Conservation (phyloP, 2,888 invertebrate genomes). For the Meteorus cinctellus region DNA sequence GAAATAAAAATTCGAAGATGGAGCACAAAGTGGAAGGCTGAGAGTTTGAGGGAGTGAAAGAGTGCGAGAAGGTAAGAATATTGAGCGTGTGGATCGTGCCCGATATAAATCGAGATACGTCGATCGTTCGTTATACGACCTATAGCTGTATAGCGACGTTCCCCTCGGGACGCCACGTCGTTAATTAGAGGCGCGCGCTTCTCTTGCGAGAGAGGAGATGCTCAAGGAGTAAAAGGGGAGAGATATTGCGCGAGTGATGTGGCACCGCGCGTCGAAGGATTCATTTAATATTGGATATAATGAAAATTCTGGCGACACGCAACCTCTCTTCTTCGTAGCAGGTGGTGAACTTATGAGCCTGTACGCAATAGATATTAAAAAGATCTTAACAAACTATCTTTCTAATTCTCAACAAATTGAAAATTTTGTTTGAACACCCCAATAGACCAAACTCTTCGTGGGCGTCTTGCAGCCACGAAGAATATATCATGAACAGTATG, state of each 20-base stretch:
- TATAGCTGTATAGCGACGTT: slow-evolving; percentile 42
- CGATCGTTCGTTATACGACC: slow-evolving; percentile 56
- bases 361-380: not conserved
- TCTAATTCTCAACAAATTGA: slow-evolving; percentile 43
- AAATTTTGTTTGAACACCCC: slow-evolving; percentile 24
- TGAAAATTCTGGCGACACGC: slow-evolving; percentile 63
- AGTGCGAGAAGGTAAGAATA: slow-evolving; percentile 21
- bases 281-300: slow-evolving; percentile 58
- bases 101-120: slow-evolving; percentile 55
- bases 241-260: slow-evolving; percentile 31
- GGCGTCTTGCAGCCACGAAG: not conserved
- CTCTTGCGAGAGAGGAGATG: slow-evolving; percentile 43
- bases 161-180: slow-evolving; percentile 56
- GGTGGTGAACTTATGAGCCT: slow-evolving; percentile 41
- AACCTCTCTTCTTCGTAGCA: slow-evolving; percentile 50
- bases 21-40: not conserved
- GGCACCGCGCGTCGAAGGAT: slow-evolving; percentile 48
- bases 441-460: slow-evolving; percentile 2
- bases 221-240: slow-evolving; percentile 2
- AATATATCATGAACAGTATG: not conserved
- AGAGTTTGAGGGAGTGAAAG: slow-evolving; percentile 5
- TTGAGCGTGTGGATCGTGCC: slow-evolving; percentile 50
- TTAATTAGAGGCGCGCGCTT: slow-evolving; percentile 61
- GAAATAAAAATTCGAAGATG: slow-evolving; percentile 24
- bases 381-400: not conserved